Conservation (phyloP, 2,113 vertebrate genomes). For the Onychorhynchus coronatus region DNA sequence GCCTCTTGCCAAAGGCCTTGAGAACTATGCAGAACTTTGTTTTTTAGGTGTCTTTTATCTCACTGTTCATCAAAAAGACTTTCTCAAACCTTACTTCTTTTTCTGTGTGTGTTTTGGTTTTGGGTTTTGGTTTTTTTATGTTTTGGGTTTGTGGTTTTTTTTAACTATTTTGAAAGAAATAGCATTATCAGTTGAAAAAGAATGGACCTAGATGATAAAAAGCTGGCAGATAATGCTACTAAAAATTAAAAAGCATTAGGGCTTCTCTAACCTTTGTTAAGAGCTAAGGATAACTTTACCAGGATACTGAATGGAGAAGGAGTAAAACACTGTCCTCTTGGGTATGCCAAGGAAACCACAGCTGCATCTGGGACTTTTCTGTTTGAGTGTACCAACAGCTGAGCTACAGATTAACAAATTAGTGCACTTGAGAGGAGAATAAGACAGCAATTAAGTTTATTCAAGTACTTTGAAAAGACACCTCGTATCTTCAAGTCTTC, state of each 20-base stretch:
- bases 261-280: background rate
- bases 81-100: background rate
- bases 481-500: background rate
- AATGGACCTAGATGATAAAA: background rate
- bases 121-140: background rate
- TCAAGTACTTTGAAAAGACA: background rate
- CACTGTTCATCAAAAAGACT: background rate
- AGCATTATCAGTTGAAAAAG: background rate
- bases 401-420: background rate
- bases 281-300: background rate
- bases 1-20: background rate
- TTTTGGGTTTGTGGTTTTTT: background rate
- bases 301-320: background rate
- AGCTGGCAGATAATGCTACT: background rate
- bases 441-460: background rate
- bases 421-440: background rate
- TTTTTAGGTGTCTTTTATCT: background rate
- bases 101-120: background rate
- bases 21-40: background rate
- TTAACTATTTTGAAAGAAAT: background rate
- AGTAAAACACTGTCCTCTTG: background rate
- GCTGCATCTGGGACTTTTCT: background rate
- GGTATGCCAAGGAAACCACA: background rate
- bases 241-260: background rate
- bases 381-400: background rate